These are phyloP conservation scores for Sebastes miniatus DNA, from an alignment of 2,797 vertebrate genomes.

Conservation along the genomic window DNA sequence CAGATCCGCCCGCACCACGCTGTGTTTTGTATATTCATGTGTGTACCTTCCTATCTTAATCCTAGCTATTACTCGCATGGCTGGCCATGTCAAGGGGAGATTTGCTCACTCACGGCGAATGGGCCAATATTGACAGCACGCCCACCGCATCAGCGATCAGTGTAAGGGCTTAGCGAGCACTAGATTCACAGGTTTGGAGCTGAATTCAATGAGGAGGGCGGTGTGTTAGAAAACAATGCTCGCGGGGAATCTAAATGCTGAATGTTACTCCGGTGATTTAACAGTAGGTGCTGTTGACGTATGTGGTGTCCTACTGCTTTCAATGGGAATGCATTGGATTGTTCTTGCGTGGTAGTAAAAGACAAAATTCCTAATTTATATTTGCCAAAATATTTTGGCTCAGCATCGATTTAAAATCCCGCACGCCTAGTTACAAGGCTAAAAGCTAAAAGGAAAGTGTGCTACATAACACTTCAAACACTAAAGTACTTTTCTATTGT, in stretches of 20 bases:
- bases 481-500: neutral
- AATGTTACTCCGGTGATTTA: slow-evolving; percentile 50
- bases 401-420: neutral
- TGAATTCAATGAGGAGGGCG: slow-evolving; percentile 53
- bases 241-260: slow-evolving; percentile 63
- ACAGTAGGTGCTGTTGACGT: neutral
- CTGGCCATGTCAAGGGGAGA: slow-evolving; percentile 78
- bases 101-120: slow-evolving; percentile 80
- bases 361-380: neutral
- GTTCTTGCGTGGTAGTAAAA: neutral
- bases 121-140: slow-evolving; percentile 81
- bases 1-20: slow-evolving; percentile 38
- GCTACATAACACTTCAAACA: neutral
- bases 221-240: slow-evolving; percentile 62
- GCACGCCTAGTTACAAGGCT: neutral
- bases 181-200: slow-evolving; percentile 52
- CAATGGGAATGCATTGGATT: neutral
- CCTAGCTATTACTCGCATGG: slow-evolving; percentile 82
- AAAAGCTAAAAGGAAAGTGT: neutral
- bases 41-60: slow-evolving; percentile 82
- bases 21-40: slow-evolving; percentile 80
- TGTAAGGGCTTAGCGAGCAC: slow-evolving; percentile 63
- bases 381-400: neutral
- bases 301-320: neutral
- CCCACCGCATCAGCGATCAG: slow-evolving; percentile 76